Evolutionary conservation across 2,888 invertebrate species (phyloP), one percentile per base, ranked within the genome.

Genomic region (Chirona hameri): DNA sequence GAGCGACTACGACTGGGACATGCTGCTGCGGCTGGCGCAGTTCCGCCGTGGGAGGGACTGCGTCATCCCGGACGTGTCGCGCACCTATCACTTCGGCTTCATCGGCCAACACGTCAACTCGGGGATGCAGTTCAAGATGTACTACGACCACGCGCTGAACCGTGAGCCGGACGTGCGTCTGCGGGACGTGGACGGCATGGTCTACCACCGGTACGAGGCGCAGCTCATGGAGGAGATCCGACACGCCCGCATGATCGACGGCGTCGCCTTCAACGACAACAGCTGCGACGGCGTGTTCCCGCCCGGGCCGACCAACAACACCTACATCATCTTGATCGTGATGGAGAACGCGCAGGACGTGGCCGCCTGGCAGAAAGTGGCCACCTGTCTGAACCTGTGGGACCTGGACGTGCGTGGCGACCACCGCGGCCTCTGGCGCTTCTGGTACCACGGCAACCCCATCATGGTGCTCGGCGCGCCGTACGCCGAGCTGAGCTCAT

Each of bases 1-100:
- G 91, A 48, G 3, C 24, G 79, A 48, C 15, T 79, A 24, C 52
- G 91, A 91, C 86, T 91, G 91, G 91, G 91, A 91, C 86, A 91
- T 91, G 91, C 91, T 91, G 91, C 90, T 91, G 90, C 86, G 91
- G 81, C 87, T 89, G 82, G 88, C 89, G n/a, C 88, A 88, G 84
- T 88, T 91, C 27, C 88, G 91, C 14, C 90, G 90, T 85, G 89
- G 89, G 52, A 87, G 91, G 82, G 91, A 91, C 86, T 91, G 91
- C 86, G 87, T 91, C 82, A 89, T 91, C 82, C 91, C 91, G 14
- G 91, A 91, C 86, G 89, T 91, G 18, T 91, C 91, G 46, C 87
- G 91, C 82, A 91, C 91, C 14, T 91, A 89, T 87, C 91, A 91
- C 87, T 91, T 91, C 86, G 91, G 91, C n/a, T 89, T 90, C 80